phyloP scores from a whole-genome alignment of 2,888 invertebrate species.

The Lordiphosa andalusiaca region DNA sequence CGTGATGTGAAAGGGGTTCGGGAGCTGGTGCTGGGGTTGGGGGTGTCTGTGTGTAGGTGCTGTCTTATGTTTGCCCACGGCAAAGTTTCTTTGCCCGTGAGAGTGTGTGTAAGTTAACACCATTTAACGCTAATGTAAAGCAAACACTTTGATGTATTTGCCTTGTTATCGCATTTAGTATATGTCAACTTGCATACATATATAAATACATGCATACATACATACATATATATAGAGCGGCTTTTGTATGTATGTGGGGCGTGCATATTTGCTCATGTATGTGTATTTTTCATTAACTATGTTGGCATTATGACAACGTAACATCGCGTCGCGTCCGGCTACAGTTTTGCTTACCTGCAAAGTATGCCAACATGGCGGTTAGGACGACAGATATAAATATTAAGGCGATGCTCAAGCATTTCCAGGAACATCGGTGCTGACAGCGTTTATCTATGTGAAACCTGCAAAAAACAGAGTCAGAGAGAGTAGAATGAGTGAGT shows the following conservation, averaged over 20 bases:
- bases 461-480: slow-evolving; percentile 62
- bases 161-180: slow-evolving; percentile 39
- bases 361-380: slow-evolving; percentile 96
- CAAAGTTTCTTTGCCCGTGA: slow-evolving; percentile 38
- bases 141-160: slow-evolving; percentile 74
- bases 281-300: slow-evolving; percentile 70
- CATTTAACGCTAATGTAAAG: slow-evolving; percentile 76
- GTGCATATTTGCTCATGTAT: slow-evolving; percentile 48
- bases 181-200: slow-evolving; percentile 24
- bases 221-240: slow-evolving; percentile 1
- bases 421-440: slow-evolving; percentile 97
- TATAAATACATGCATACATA: slow-evolving; percentile 11
- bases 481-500: slow-evolving; percentile 4
- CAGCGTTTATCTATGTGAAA: slow-evolving; percentile 97
- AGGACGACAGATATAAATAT: slow-evolving; percentile 94
- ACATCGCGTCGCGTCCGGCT: slow-evolving; percentile 15
- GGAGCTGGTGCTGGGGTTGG: too few species aligned
- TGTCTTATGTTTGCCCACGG: slow-evolving; percentile 41
- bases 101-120: slow-evolving; percentile 52
- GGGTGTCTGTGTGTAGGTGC: background rate
- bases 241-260: slow-evolving; percentile 16
- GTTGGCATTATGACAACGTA: slow-evolving; percentile 52
- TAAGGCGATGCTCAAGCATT: slow-evolving; percentile 95
- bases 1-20: background rate
- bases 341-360: slow-evolving; percentile 88